phyloP scores from a whole-genome alignment of 2,113 vertebrate species.

The Planiliza haematocheilus region DNA sequence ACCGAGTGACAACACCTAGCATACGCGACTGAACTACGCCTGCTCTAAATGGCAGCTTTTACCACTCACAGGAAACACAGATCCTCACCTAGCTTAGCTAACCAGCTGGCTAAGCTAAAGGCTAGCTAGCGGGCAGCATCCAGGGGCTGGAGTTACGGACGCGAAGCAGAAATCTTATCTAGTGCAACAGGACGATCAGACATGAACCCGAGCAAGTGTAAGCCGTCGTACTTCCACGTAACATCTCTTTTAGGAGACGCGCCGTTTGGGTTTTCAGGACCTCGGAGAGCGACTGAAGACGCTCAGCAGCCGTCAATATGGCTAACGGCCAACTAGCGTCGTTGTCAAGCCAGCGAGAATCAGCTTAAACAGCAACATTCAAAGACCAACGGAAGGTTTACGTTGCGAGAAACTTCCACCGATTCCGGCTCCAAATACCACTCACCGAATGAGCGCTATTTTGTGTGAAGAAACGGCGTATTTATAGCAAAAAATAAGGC shows the following conservation, averaged over 20 bases:
- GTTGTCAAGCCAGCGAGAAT: constrained; percentile 10
- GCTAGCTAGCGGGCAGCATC: constrained; percentile 42
- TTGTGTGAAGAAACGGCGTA: rapidly evolving
- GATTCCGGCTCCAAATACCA: rapidly evolving
- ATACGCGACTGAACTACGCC: background rate
- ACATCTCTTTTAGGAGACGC: background rate
- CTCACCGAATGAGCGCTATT: rapidly evolving
- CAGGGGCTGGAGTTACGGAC: background rate
- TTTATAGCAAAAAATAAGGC: constrained; percentile 1
- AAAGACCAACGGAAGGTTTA: rapidly evolving
- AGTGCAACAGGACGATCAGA: rapidly evolving
- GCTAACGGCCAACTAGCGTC: constrained; percentile 44
- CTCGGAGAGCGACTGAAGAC: constrained; percentile 79
- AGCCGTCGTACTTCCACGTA: too few relatives aligned
- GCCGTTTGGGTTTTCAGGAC: constrained; percentile 66
- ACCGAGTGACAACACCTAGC: background rate
- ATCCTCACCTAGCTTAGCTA: constrained; percentile 16
- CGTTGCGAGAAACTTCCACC: rapidly evolving
- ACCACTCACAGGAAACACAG: constrained; percentile 34
- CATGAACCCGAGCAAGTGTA: rapidly evolving
- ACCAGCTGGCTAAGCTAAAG: too few relatives aligned
- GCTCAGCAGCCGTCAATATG: too few relatives aligned
- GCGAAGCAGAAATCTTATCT: background rate
- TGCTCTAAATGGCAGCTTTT: background rate
- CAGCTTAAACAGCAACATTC: background rate